Base-by-base conservation (phyloP, 2,113 vertebrate genomes). In the Prionailurus bengalensis region DNA sequence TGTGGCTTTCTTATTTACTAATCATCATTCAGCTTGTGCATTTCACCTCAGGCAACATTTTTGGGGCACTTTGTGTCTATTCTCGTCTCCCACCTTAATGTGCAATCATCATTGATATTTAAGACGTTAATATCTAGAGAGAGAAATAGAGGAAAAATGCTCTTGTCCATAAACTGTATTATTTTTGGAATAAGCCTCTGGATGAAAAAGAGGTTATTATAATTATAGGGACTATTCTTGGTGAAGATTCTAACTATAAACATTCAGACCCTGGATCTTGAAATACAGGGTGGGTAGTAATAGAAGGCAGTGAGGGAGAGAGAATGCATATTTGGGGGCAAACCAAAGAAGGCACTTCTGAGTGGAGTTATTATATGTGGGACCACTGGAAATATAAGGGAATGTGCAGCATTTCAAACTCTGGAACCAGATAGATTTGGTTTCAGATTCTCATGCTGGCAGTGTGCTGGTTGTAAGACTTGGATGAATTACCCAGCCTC, bases 1-100 rank as follows among this genome's bases (percentile, higher is more conserved):
- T 95, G 94, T 65, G 42, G 36, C 65, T 51, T 94, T 79, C 74
- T 97, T 97, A 91, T 96, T 97, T 94, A 95, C 78, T 89, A 42
- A 93, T 96, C 91, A 48, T 92, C n/a, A n/a, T 51, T 80, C 16
- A 3, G 70, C 53, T 94, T 45, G 21, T 33, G 48, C n/a, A 21
- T 65, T 84, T 94, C 71, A 79, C 84, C 3, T 0, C 11, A 31
- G 94, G 97, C 95, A 79, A 13, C 76, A 55, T 84, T 55, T 85
- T 53, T 51, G 81, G 68, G 27, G 27, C 17, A 48, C 91, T 95
- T 76, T 87, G 51, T 17, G 31, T 94, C 63, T 63, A 4, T 74
- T 81, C 29, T 92, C 5, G 61, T 66, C 73, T 94, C 33, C 33
- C 29, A 45, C 42, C 66, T 85, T 81, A 71, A 39, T 31, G 48